Base-by-base conservation (phyloP, 2,888 invertebrate genomes). In the Chorisops tibialis region DNA sequence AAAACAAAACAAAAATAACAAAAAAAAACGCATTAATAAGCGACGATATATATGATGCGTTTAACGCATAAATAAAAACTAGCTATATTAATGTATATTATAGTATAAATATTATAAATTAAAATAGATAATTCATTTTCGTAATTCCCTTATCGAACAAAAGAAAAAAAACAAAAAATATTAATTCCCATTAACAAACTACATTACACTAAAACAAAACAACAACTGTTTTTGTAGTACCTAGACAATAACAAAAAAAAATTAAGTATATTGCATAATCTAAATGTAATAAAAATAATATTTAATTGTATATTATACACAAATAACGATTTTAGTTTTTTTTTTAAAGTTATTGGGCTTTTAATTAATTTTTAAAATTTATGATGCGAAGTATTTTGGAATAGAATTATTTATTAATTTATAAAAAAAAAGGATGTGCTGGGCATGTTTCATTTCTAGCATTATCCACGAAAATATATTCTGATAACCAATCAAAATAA, bases 231-330 rank as follows among this genome's bases (percentile, higher is more conserved):
- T 56, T 12, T 56, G 56, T 56, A 56, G 56, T 45, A 56, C 30
- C 43, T 56, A 56, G 56, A 56, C 56, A 56, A 56, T 56, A 56
- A 56, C 43, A 56, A 56, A n/a, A 16, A 43, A 56, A 56, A 43
- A 56, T 12, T 35, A 52, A 38, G 38, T 52, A 30, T 30, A 30
- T 30, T 30, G 9, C 30, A 9, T 9, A 30, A n/a, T n/a, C n/a
- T 30, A 30, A 30, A 30, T 30, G 30, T 30, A 30, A 30, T 30
- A 30, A 30, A 7, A 30, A 30, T 9, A 30, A 30, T 30, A 30
- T 30, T 30, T 2, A 9, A 9, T 30, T 30, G 7, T 30, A 2
- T 30, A 30, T 30, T 24, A 24, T n/a, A n/a, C n/a, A n/a, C n/a
- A n/a, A n/a, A n/a, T n/a, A n/a, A n/a, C n/a, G n/a, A n/a, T n/a